Conservation (phyloP, 2,888 invertebrate genomes). For the Microplitis deprimator region DNA sequence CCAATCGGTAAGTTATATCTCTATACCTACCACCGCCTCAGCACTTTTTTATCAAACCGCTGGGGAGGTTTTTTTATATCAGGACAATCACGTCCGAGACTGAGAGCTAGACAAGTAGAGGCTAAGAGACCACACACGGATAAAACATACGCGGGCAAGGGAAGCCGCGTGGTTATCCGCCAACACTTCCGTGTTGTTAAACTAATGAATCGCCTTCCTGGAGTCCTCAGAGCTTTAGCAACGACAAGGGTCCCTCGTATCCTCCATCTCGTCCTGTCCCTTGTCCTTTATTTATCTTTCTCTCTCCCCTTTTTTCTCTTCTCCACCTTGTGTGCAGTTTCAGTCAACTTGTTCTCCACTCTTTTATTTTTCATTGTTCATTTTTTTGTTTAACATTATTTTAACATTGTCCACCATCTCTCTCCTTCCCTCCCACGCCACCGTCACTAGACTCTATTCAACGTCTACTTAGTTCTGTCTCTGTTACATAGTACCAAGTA, state of each 20-base stretch:
- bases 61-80: neutral
- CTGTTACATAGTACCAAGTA: neutral
- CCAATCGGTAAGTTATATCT: conserved; percentile 61
- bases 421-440: neutral
- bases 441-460: neutral
- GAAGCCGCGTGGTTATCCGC: conserved; percentile 54
- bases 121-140: conserved; percentile 48
- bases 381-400: conserved; percentile 10
- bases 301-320: conserved; percentile 38
- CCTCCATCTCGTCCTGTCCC: conserved; percentile 40
- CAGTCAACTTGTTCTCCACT: conserved; percentile 18
- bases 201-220: conserved; percentile 69
- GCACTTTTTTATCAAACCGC: neutral
- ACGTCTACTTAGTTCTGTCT: neutral
- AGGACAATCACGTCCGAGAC: conserved; percentile 1
- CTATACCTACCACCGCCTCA: neutral
- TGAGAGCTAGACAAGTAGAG: neutral
- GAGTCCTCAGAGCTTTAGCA: conserved; percentile 40
- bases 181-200: conserved; percentile 69
- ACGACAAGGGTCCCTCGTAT: conserved; percentile 46
- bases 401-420: conserved; percentile 8
- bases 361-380: neutral
- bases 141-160: conserved; percentile 50
- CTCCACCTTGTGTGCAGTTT: conserved; percentile 31
- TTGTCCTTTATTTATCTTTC: conserved; percentile 37